Conservation (phyloP, 1,140 invertebrate species). For the Lordiphosa clarofinis region DNA sequence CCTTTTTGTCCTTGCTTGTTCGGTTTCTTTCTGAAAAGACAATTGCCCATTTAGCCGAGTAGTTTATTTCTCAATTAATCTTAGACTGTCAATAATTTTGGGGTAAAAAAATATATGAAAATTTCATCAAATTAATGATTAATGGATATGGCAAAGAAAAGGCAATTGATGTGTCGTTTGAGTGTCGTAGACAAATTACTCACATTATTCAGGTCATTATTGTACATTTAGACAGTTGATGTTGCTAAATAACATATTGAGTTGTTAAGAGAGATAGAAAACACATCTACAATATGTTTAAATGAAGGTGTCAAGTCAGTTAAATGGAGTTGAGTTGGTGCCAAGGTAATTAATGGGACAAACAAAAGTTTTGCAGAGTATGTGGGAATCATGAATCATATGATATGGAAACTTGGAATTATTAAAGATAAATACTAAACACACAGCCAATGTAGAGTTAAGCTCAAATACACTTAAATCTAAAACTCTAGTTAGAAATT, state of each 20-base stretch:
- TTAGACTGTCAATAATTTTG: constrained; percentile 3
- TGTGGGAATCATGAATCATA: too few species aligned
- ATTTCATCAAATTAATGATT: constrained; percentile 7
- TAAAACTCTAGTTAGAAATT: too few species aligned
- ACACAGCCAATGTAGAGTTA: too few species aligned
- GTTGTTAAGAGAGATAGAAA: constrained; percentile 14
- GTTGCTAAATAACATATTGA: constrained; percentile 8
- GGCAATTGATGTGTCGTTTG: constrained; percentile 49
- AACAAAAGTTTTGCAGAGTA: too few species aligned
- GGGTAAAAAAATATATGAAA: neutral
- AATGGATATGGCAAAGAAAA: constrained; percentile 6
- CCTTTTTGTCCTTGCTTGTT: constrained; percentile 13
- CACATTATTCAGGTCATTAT: constrained; percentile 44
- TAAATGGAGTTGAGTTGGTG: too few species aligned
- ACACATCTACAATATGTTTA: neutral
- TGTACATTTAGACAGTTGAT: constrained; percentile 3
- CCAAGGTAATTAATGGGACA: too few species aligned
- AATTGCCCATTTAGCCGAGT: too few species aligned
- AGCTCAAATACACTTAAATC: too few species aligned
- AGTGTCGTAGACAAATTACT: constrained; percentile 40
- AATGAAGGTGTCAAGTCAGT: constrained; percentile 1
- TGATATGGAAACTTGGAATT: too few species aligned
- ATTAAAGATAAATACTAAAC: too few species aligned
- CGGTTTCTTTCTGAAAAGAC: constrained; percentile 2
- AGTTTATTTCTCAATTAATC: too few species aligned